phyloP scores from a whole-genome alignment of 2,888 invertebrate genomes.

The Salticus scenicus region DNA sequence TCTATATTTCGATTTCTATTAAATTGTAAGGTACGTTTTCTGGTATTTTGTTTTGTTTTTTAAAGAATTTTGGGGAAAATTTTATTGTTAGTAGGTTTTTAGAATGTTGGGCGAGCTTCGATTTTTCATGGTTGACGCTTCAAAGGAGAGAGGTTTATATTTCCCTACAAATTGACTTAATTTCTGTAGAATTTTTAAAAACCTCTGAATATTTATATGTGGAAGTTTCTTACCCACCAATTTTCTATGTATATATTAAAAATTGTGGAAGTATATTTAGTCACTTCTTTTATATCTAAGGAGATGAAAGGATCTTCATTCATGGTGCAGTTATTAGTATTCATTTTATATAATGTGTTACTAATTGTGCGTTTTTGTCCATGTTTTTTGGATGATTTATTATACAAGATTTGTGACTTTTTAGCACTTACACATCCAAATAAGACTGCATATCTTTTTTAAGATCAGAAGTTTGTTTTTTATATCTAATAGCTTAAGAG shows the following conservation, averaged over 20 bases:
- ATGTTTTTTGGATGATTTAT: constrained; percentile 68
- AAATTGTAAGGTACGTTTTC: constrained; percentile 32
- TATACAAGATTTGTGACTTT: constrained; percentile 69
- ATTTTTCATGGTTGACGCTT: neutral
- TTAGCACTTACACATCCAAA: constrained; percentile 67
- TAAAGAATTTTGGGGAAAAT: neutral
- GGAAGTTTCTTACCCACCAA: constrained; percentile 61
- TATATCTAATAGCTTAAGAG: constrained; percentile 66
- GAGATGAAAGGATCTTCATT: constrained; percentile 36
- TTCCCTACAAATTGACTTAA: constrained; percentile 26
- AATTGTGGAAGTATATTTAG: constrained; percentile 65
- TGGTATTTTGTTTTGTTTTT: neutral
- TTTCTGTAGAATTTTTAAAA: constrained; percentile 59
- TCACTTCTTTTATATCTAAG: constrained; percentile 59
- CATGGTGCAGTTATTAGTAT: constrained; percentile 67
- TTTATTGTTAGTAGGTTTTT: neutral
- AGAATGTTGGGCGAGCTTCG: constrained; percentile 6
- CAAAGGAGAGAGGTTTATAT: neutral
- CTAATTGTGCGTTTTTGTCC: constrained; percentile 59
- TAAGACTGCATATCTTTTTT: constrained; percentile 68
- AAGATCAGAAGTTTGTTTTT: constrained; percentile 64
- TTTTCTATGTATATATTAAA: constrained; percentile 67
- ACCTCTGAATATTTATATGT: constrained; percentile 53
- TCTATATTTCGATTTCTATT: constrained; percentile 28
- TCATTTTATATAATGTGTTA: constrained; percentile 68